Evolutionary conservation across 2,888 invertebrate genomes (phyloP).

Genomic region (Ptychoptera albimana): DNA sequence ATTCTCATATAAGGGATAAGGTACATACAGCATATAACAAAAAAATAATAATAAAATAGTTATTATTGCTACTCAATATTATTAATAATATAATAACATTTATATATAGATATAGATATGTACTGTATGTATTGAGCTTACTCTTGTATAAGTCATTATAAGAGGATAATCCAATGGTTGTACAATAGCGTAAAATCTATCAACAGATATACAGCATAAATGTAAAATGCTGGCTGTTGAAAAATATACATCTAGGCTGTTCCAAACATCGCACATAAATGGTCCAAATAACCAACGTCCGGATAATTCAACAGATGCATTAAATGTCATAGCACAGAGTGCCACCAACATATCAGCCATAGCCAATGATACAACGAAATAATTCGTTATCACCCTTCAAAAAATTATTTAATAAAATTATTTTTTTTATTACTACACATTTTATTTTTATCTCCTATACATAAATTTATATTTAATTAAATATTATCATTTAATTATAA

Average conservation of each 20-base stretch:
- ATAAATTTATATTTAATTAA: no score
- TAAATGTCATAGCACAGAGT: slow-evolving; percentile 82
- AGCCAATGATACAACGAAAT: slow-evolving; percentile 88
- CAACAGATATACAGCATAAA: slow-evolving; percentile 87
- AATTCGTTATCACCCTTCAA: slow-evolving; percentile 72
- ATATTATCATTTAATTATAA: no score
- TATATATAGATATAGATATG: background rate
- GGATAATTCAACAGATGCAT: slow-evolving; percentile 72
- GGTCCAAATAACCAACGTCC: slow-evolving; percentile 80
- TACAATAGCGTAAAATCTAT: slow-evolving; percentile 80
- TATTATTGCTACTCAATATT: no score
- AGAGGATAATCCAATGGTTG: slow-evolving; percentile 82
- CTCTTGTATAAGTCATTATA: slow-evolving; percentile 74
- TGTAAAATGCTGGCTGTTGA: slow-evolving; percentile 85
- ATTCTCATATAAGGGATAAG: slow-evolving; percentile 15
- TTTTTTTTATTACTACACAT: no score
- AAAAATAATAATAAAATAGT: background rate
- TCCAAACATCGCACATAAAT: slow-evolving; percentile 88
- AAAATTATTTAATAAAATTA: background rate
- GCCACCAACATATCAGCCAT: slow-evolving; percentile 89
- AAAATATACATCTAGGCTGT: slow-evolving; percentile 86
- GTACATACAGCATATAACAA: no score
- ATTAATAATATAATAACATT: background rate
- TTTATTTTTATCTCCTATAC: no score
- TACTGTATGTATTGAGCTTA: slow-evolving; percentile 17